Base-by-base conservation (phyloP, 2,113 vertebrate genomes). In the Triplophysa siluroides region DNA sequence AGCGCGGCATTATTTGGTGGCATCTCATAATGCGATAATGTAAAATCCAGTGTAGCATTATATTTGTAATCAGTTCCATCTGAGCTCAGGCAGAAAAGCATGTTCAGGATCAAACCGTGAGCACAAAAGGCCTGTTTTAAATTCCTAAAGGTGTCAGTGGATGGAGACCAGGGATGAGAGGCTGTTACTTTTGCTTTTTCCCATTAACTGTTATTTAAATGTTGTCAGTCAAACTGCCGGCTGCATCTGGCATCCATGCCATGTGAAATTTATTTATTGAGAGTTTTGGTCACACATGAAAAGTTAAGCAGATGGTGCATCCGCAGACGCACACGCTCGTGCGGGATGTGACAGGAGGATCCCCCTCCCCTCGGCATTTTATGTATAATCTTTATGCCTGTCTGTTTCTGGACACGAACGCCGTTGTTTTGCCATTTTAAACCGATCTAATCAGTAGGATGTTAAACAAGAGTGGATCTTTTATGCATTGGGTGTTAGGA, bases 391-490 rank as follows among this genome's bases (percentile, higher is more conserved):
- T 93, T 91, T 90, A 90, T 90, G 87, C 87, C 84, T 88, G 89
- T 86, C 89, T 89, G 87, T 93, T 90, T 92, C 90, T 79, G 89
- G 90, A 93, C 89, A 91, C 86, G 79, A 87, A 92, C 86, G 86
- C 87, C 91, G 91, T 92, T 93, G 91, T 93, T 93, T 93, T 88
- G 90, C 90, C 90, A 91, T 94, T 94, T 93, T 92, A 92, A 93
- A 93, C 87, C 92, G 95, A 97, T 97, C 92, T 95, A 95, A 97
- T 98, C 95, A 95, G 93, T 70, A 87, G 92, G 91, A 85, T 96
- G 96, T 96, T 96, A 91, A 94, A 96, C 95, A 96, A 93, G 95
- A 92, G 93, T 91, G 92, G 92, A 94, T 96, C 95, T 96, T 97
- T 97, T 96, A 95, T 96, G 94, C 92, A 93, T 93, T 93, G 88